Evolutionary conservation across 2,113 vertebrate species (phyloP).

Genomic region (Scolopax mira): DNA sequence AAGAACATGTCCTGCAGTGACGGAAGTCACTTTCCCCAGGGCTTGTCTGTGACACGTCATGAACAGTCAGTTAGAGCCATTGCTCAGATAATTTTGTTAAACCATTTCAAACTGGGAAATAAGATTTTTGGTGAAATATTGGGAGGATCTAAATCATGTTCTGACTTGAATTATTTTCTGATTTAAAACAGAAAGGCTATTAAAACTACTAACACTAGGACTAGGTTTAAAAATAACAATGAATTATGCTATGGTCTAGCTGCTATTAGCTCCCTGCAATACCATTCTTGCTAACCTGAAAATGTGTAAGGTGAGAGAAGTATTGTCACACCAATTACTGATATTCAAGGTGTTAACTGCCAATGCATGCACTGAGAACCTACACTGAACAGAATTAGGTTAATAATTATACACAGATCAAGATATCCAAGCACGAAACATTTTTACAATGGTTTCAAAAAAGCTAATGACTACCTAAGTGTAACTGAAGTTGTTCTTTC

Average conservation of each 20-base stretch:
- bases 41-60: not conserved
- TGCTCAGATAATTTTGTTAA: not conserved
- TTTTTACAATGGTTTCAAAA: not conserved
- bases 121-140: not conserved
- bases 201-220: not conserved
- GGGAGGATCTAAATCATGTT: not conserved
- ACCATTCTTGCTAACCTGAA: not conserved
- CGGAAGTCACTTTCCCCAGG: rapidly evolving
- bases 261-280: not conserved
- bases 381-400: not conserved
- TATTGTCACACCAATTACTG: not conserved
- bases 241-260: not conserved
- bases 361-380: not conserved
- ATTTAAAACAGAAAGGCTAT: not conserved
- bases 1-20: not conserved
- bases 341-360: not conserved
- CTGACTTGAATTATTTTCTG: not conserved
- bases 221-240: not conserved
- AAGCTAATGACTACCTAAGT: not conserved
- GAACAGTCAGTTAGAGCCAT: not conserved
- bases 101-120: not conserved
- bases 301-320: not conserved
- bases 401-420: not conserved
- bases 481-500: not conserved
- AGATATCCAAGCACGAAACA: not conserved